A percentile compares a stretch with the other conserved stretches of the same genome.
Evolutionary conservation across 2,888 invertebrate genomes (phyloP).

Genomic region (Eristalis tenax): DNA sequence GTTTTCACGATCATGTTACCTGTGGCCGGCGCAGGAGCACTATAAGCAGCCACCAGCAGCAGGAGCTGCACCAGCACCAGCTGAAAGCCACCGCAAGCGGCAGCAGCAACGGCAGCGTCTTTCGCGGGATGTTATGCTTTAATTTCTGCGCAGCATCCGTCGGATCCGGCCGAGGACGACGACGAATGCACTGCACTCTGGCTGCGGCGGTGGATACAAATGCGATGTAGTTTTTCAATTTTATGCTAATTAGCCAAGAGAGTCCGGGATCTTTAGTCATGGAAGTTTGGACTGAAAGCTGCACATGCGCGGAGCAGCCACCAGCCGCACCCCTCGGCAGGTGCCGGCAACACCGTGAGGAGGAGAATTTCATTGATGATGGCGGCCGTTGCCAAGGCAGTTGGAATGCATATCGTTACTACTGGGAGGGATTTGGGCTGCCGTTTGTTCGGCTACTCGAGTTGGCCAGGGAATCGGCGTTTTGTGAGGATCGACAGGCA

Average conservation of each 20-base stretch:
- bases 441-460: slow-evolving; percentile 67
- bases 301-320: slow-evolving; percentile 31
- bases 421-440: slow-evolving; percentile 71
- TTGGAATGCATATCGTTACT: slow-evolving; percentile 71
- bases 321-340: slow-evolving; percentile 25
- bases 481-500: slow-evolving; percentile 52
- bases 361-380: slow-evolving; percentile 61
- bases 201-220: slow-evolving; percentile 59
- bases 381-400: slow-evolving; percentile 21
- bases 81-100: slow-evolving; percentile 64
- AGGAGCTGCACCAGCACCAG: slow-evolving; percentile 54
- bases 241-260: slow-evolving; percentile 79
- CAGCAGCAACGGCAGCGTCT: slow-evolving; percentile 45
- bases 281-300: slow-evolving; percentile 64
- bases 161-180: slow-evolving; percentile 10
- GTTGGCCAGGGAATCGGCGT: slow-evolving; percentile 64
- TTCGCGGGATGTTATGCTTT: slow-evolving; percentile 70
- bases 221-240: slow-evolving; percentile 79
- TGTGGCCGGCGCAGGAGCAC: slow-evolving; percentile 63
- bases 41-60: slow-evolving; percentile 69
- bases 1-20: slow-evolving; percentile 79
- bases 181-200: background rate
- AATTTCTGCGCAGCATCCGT: slow-evolving; percentile 66
- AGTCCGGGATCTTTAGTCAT: slow-evolving; percentile 67
- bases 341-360: slow-evolving; percentile 63